Base-by-base conservation (phyloP, 2,797 vertebrate species). In the Pangasius krempfi region DNA sequence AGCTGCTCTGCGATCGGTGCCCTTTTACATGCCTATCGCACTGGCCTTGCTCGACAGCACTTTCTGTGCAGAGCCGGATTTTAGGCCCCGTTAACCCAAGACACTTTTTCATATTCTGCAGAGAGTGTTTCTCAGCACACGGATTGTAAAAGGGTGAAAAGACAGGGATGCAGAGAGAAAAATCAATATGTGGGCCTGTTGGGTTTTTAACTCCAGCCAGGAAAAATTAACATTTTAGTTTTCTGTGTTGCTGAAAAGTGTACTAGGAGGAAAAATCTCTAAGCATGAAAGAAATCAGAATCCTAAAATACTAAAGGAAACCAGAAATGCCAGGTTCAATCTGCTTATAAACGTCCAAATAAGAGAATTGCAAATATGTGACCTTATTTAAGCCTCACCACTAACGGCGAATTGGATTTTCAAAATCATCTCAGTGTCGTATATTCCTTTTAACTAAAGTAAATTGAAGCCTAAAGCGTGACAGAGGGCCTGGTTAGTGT, bases 401-500 rank as follows among this genome's bases (percentile, higher is more conserved):
- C 83, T 52, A 5, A 33, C 5, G n/a, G 60, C 14, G 25, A 84
- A 84, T 84, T 52, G 82, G 44, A 68, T 68, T 84, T 84, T 37
- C 7, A 22, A 68, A 62, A 68, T 84, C 62, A 20, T 68, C 62
- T 84, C 16, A 0, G 44, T 84, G 62, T 54, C 20, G 5, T 33
- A n/a, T 7, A 2, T 47, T 83, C 40, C 44, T 25, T 84, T 84
- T 40, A 37, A 33, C 64, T 58, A 52, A 54, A 20, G 33, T 44
- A 88, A 91, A 91, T 84, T 91, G 89, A 88, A 66, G 81, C 78
- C 88, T 90, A 86, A 89, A 89, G 89, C 88, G 82, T 87, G 88
- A 87, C 89, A 68, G 75, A 85, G 75, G 84, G 76, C 84, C 89
- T 89, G 91, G 84, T 91, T 89, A 85, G 84, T 47, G 75, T 84